Evolutionary conservation across 2,888 invertebrate genomes (phyloP).

Genomic region (Galerucella calmariensis): DNA sequence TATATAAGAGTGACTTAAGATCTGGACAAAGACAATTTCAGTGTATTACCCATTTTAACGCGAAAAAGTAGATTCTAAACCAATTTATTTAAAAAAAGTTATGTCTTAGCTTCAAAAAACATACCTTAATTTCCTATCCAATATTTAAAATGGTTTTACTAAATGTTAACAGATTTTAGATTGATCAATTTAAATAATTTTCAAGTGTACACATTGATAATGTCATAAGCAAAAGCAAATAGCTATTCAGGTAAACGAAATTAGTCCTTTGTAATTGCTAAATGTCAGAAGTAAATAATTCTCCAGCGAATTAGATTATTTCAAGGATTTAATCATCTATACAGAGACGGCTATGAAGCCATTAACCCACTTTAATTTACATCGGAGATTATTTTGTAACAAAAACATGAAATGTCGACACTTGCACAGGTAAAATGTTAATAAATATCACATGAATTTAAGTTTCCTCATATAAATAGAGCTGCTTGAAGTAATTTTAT

Average conservation of each 20-base stretch:
- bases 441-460: not conserved
- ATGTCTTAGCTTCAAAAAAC: no score
- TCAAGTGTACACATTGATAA: not conserved
- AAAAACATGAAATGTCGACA: slow-evolving; percentile 10
- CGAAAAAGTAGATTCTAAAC: no score
- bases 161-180: no score
- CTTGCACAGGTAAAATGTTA: not conserved
- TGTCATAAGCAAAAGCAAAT: not conserved
- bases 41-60: no score
- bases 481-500: not conserved
- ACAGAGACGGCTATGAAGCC: slow-evolving; percentile 48
- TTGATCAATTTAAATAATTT: not conserved
- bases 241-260: slow-evolving; percentile 21
- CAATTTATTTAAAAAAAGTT: no score
- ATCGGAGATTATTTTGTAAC: slow-evolving; percentile 47
- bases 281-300: slow-evolving; percentile 41
- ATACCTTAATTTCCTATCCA: not conserved
- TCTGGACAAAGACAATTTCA: no score
- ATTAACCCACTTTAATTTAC: slow-evolving; percentile 50
- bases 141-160: no score
- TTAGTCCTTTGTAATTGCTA: slow-evolving; percentile 38
- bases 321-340: slow-evolving; percentile 45
- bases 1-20: no score
- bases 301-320: slow-evolving; percentile 44
- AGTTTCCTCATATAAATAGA: not conserved